Evolutionary conservation across 1,140 invertebrate species (phyloP).

Genomic region (Pachyrhynchus sulphureomaculatus): DNA sequence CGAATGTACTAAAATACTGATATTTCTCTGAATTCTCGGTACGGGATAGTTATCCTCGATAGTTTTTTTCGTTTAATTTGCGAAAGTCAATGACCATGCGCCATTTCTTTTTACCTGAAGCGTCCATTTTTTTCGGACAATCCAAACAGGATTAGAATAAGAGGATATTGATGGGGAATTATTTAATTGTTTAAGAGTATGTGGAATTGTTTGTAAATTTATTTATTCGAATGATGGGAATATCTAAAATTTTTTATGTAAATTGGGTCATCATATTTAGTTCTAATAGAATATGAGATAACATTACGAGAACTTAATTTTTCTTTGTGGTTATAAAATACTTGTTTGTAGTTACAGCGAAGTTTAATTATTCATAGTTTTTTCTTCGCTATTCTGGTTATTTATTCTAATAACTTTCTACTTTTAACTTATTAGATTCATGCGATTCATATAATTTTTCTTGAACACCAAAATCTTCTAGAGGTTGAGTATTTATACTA

Average conservation of each 20-base stretch:
- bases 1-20: constrained; percentile 42
- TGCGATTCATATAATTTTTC: neutral
- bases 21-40: constrained; percentile 46
- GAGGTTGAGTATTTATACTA: neutral
- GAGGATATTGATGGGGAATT: constrained; percentile 5
- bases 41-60: constrained; percentile 32
- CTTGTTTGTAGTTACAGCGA: neutral
- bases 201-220: constrained; percentile 4
- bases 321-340: constrained; percentile 8
- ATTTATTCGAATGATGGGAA: neutral
- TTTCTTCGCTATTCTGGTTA: constrained; percentile 12
- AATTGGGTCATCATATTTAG: neutral
- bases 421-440: neutral
- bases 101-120: constrained; percentile 24
- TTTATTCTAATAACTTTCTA: constrained; percentile 7
- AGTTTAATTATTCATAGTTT: constrained; percentile 5
- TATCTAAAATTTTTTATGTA: constrained; percentile 6
- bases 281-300: constrained; percentile 6
- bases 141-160: constrained; percentile 7
- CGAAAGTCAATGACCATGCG: constrained; percentile 2
- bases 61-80: constrained; percentile 33
- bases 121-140: constrained; percentile 15
- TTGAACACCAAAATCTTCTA: neutral
- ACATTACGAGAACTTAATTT: constrained; percentile 1
- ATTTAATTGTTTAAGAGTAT: constrained; percentile 4